Evolutionary conservation across 2,888 invertebrate species (phyloP).

Genomic region (Campopleginae sp.): DNA sequence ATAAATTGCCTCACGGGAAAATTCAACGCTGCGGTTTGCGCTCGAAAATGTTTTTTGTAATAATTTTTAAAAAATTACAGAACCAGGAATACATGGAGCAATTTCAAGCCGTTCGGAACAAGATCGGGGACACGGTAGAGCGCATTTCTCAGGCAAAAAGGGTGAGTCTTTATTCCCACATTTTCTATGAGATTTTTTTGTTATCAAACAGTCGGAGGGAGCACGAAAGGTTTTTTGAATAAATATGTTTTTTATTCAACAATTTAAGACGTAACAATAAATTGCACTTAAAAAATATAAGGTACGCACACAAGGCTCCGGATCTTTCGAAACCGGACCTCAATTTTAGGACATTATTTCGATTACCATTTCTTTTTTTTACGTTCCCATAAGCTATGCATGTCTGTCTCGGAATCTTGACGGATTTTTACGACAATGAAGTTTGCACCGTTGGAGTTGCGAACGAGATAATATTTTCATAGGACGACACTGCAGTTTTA

Average conservation of each 20-base stretch:
- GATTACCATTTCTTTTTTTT: slow-evolving; percentile 11
- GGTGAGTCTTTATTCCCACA: slow-evolving; percentile 77
- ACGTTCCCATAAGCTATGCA: background rate
- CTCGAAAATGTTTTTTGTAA: too few relatives aligned
- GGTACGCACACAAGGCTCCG: slow-evolving; percentile 64
- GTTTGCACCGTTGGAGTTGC: too few relatives aligned
- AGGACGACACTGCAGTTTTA: too few relatives aligned
- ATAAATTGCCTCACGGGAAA: background rate
- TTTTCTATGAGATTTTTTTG: slow-evolving; percentile 23
- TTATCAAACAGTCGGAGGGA: background rate
- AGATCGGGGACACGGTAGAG: slow-evolving; percentile 75
- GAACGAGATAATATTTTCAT: too few relatives aligned
- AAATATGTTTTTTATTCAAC: slow-evolving; percentile 76
- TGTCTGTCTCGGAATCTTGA: background rate
- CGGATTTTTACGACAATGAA: background rate
- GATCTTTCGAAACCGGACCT: background rate
- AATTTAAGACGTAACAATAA: slow-evolving; percentile 67
- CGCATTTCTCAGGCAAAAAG: slow-evolving; percentile 79
- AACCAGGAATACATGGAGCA: slow-evolving; percentile 74
- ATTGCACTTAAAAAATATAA: slow-evolving; percentile 58
- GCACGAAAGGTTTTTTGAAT: slow-evolving; percentile 69
- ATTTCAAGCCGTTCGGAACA: slow-evolving; percentile 72
- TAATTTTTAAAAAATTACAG: too few relatives aligned
- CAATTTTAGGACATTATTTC: slow-evolving; percentile 33
- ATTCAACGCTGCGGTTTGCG: background rate